A percentile compares a stretch with the other conserved stretches of the same genome.
Conservation (phyloP, 2,797 vertebrate species). For the Micrastur ruficollis region DNA sequence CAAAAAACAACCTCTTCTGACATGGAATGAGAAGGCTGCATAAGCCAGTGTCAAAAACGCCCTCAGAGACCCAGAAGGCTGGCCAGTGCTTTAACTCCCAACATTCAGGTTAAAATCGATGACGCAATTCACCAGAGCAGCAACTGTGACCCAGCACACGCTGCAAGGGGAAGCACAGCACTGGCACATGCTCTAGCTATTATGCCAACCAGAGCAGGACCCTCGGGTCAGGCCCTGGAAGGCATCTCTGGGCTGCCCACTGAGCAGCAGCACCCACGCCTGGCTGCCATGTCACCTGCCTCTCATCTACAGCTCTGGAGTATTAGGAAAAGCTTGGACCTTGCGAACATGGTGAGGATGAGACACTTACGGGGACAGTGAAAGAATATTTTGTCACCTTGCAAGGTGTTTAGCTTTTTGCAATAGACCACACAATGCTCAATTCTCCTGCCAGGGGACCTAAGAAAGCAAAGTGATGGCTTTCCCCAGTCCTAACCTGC, state of each 20-base stretch:
- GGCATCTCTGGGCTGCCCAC: background rate
- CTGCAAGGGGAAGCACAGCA: background rate
- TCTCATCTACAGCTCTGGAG: background rate
- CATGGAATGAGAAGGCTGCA: background rate
- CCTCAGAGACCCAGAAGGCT: background rate
- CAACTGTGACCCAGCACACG: background rate
- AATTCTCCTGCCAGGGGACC: background rate
- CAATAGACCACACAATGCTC: fast-evolving
- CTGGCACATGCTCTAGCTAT: background rate
- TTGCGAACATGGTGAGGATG: fast-evolving
- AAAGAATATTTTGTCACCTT: background rate
- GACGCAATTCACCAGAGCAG: background rate
- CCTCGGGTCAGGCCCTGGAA: background rate
- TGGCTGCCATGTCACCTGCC: fast-evolving
- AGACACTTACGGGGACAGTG: background rate
- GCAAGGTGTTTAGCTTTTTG: background rate
- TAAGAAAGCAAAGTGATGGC: background rate
- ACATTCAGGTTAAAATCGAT: background rate
- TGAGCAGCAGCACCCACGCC: fast-evolving
- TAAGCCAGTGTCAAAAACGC: background rate
- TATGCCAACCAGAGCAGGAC: background rate
- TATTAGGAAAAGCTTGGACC: background rate
- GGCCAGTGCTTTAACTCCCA: background rate
- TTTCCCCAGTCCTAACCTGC: background rate
- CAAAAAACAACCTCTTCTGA: background rate